phyloP scores from a whole-genome alignment of 2,113 vertebrate genomes.

The Urocolius indicus region DNA sequence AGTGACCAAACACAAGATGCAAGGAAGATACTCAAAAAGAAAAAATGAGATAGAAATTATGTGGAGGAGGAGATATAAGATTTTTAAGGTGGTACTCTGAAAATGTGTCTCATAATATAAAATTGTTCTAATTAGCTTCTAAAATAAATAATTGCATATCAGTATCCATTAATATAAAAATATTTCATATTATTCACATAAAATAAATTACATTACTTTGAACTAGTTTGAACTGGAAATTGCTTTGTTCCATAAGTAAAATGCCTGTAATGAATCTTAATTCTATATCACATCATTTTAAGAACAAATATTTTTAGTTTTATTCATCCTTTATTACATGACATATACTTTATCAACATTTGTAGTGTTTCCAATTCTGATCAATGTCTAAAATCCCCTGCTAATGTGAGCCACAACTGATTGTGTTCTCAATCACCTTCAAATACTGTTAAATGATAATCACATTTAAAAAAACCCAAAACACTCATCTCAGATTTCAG shows the following conservation, averaged over 20 bases:
- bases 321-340: neutral
- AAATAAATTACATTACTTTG: neutral
- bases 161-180: neutral
- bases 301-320: neutral
- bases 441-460: neutral
- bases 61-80: rapidly evolving
- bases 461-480: neutral
- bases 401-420: rapidly evolving
- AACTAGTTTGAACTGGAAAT: neutral
- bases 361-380: neutral
- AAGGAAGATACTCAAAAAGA: neutral
- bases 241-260: neutral
- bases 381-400: neutral
- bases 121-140: neutral
- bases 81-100: neutral
- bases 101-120: neutral
- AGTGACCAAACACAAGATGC: neutral
- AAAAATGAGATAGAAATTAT: neutral
- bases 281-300: neutral
- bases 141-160: neutral
- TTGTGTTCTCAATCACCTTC: neutral
- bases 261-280: neutral
- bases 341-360: neutral
- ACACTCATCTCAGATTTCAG: neutral
- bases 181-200: neutral